These are phyloP conservation scores for Drosophila birchii DNA, from an alignment of 2,888 invertebrate species.

Conservation along the genomic window DNA sequence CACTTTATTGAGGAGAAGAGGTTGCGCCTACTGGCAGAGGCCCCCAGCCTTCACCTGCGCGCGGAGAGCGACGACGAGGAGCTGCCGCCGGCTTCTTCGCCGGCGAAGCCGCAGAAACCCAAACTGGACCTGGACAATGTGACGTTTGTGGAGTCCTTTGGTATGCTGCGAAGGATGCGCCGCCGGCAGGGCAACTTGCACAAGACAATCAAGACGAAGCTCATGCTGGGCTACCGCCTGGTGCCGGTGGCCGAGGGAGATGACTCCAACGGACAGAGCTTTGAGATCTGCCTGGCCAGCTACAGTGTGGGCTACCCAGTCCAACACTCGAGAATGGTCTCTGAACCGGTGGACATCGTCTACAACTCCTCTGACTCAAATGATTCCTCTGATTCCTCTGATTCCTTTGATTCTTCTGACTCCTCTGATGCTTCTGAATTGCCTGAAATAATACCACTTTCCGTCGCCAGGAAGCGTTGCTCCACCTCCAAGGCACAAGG, in stretches of 20 bases:
- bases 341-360: too few species aligned
- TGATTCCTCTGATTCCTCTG: too few species aligned
- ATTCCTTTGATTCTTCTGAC: too few species aligned
- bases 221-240: constrained; percentile 51
- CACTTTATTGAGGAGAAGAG: background rate
- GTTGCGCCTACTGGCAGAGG: background rate
- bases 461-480: too few species aligned
- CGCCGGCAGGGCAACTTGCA: constrained; percentile 3
- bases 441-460: too few species aligned
- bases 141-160: constrained; percentile 39
- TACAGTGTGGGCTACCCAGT: too few species aligned
- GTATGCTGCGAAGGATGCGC: constrained; percentile 22
- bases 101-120: constrained; percentile 24
- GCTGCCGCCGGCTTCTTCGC: background rate
- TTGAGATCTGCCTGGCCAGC: constrained; percentile 24
- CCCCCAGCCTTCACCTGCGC: background rate
- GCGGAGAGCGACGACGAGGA: constrained; percentile 15
- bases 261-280: too few species aligned
- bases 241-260: too few species aligned
- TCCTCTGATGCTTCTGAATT: too few species aligned
- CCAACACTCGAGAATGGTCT: too few species aligned
- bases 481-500: too few species aligned
- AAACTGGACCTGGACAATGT: constrained; percentile 1
- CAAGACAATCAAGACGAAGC: constrained; percentile 15
- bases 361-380: too few species aligned